A percentile compares a stretch with the other conserved stretches of the same genome.
phyloP scores from a whole-genome alignment of 35 echinoderm and acorn worm genomes.

The Acanthaster planci region DNA sequence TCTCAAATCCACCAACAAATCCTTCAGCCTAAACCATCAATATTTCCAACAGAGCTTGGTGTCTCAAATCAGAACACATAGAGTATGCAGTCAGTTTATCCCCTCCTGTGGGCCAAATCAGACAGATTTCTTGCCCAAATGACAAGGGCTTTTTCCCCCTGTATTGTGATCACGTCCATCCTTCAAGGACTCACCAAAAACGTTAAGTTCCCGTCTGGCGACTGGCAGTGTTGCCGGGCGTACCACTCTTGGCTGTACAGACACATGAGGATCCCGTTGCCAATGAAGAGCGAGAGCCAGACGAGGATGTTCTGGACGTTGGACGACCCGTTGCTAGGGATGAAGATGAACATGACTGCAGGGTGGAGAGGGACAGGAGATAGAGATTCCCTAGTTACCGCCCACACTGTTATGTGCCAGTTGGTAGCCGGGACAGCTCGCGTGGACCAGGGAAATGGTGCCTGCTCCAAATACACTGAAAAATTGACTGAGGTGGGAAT shows the following conservation, averaged over 20 bases:
- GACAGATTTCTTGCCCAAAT: too few relatives aligned
- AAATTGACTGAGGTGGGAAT: neutral
- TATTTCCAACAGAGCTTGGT: too few relatives aligned
- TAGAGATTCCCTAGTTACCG: too few relatives aligned
- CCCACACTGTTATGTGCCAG: neutral
- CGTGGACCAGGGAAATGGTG: neutral
- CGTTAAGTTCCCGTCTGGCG: neutral
- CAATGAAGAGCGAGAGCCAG: slow-evolving; percentile 84
- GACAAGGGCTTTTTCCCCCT: too few relatives aligned
- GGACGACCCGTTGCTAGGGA: slow-evolving; percentile 55
- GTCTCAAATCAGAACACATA: too few relatives aligned
- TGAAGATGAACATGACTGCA: slow-evolving; percentile 61
- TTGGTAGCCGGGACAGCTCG: too few relatives aligned
- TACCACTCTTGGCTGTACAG: slow-evolving; percentile 90
- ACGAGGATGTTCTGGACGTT: slow-evolving; percentile 76
- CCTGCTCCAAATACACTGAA: neutral
- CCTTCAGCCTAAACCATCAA: too few relatives aligned
- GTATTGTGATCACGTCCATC: too few relatives aligned
- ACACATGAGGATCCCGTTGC: slow-evolving; percentile 77
- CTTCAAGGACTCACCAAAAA: neutral
- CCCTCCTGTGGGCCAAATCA: too few relatives aligned
- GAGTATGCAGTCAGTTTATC: too few relatives aligned
- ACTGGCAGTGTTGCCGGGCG: slow-evolving; percentile 68
- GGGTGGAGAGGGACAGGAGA: neutral
- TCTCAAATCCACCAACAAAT: too few relatives aligned